Conservation (phyloP, 2,797 vertebrate species). For the Falco biarmicus region DNA sequence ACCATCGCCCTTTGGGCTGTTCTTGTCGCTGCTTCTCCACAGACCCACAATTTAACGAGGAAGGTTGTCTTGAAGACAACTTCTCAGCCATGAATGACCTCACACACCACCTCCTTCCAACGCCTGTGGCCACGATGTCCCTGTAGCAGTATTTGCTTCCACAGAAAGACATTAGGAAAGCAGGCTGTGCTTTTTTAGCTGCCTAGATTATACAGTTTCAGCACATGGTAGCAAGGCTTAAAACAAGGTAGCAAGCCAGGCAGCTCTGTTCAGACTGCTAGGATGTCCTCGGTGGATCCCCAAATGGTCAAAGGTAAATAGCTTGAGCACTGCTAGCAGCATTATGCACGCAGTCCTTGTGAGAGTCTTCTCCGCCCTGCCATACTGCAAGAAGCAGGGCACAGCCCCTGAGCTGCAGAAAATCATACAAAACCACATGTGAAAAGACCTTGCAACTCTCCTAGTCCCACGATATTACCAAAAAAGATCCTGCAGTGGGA, state of each 20-base stretch:
- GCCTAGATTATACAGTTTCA: neutral
- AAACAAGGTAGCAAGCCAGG: neutral
- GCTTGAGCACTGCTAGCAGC: rapidly evolving
- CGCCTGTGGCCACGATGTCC: rapidly evolving
- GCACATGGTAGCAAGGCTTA: neutral
- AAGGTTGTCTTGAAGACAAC: neutral
- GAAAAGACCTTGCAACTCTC: neutral
- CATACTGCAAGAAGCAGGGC: neutral
- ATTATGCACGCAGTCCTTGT: rapidly evolving
- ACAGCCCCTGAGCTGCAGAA: neutral
- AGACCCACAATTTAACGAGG: neutral
- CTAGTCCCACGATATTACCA: rapidly evolving
- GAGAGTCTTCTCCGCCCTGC: neutral
- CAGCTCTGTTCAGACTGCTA: neutral
- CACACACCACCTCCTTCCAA: neutral
- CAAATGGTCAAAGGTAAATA: neutral
- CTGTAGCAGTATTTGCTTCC: neutral
- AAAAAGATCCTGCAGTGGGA: neutral
- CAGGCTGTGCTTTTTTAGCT: neutral
- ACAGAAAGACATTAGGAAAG: neutral
- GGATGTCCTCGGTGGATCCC: neutral
- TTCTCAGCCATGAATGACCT: neutral
- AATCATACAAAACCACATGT: rapidly evolving
- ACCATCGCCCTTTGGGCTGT: neutral
- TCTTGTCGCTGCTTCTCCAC: neutral